Percentiles rank a stretch among this genome's conserved stretches.
phyloP scores from a whole-genome alignment of 1,140 invertebrate species.

The Drosophila willistoni region DNA sequence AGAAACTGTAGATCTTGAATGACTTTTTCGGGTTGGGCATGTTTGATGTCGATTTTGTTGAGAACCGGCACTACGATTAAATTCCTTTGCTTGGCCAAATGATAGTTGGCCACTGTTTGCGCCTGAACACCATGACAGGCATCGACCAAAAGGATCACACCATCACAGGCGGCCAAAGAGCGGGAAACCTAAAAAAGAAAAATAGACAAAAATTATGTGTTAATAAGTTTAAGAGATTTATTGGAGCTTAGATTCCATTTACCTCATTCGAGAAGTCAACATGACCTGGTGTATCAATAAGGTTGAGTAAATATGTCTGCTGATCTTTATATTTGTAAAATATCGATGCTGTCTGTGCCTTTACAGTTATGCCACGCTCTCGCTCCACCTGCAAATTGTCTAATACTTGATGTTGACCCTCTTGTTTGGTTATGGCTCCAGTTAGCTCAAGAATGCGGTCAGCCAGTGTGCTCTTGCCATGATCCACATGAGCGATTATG shows the following conservation, averaged over 20 bases:
- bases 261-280: constrained; percentile 99
- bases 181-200: constrained; percentile 85
- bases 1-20: constrained; percentile 91
- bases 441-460: constrained; percentile 96
- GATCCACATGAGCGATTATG: constrained; percentile 99
- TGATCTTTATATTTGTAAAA: constrained; percentile 88
- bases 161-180: constrained; percentile 96
- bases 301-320: constrained; percentile 93
- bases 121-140: constrained; percentile 98
- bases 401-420: constrained; percentile 88
- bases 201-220: not conserved
- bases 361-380: constrained; percentile 98
- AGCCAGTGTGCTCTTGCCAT: constrained; percentile 98
- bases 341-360: constrained; percentile 97
- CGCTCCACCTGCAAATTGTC: constrained; percentile 89
- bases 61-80: constrained; percentile 95
- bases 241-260: too few species aligned
- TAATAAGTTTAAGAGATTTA: too few species aligned
- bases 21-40: constrained; percentile 93
- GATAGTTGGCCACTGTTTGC: constrained; percentile 98
- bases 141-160: constrained; percentile 97
- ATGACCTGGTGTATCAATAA: constrained; percentile 99
- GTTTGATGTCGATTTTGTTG: constrained; percentile 98
- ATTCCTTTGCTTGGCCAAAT: constrained; percentile 93
- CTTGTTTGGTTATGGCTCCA: constrained; percentile 90